Percentiles rank a stretch among this genome's conserved stretches.
Conservation (phyloP, 2,797 vertebrate species). For the Falco biarmicus region DNA sequence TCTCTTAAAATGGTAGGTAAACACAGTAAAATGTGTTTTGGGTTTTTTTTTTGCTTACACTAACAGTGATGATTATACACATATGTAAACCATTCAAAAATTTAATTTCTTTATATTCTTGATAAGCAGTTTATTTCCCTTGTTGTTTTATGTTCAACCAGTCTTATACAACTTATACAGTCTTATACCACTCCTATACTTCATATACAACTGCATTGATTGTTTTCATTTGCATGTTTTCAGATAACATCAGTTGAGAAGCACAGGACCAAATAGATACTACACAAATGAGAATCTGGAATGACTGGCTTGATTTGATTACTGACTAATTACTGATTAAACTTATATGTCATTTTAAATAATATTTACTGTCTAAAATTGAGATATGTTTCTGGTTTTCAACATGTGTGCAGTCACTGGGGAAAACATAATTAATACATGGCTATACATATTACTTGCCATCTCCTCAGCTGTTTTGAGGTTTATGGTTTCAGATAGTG, state of each 20-base stretch:
- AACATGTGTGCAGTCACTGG: neutral
- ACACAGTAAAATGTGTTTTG: neutral
- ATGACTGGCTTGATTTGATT: neutral
- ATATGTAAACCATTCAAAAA: neutral
- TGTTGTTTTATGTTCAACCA: neutral
- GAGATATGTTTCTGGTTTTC: neutral
- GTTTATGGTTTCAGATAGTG: neutral
- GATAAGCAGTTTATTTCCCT: neutral
- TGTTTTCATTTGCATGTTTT: neutral
- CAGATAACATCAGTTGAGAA: neutral
- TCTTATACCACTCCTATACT: neutral
- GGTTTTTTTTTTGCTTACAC: rapidly evolving
- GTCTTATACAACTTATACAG: no score
- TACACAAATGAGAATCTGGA: neutral
- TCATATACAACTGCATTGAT: neutral
- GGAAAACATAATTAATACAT: neutral
- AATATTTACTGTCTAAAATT: neutral
- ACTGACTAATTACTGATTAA: neutral
- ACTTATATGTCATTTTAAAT: neutral
- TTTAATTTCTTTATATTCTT: neutral
- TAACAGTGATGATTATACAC: neutral
- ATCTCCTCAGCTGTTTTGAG: neutral
- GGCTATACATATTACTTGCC: neutral
- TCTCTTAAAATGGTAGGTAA: neutral
- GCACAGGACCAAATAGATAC: neutral